These are phyloP conservation scores for Hemibagrus guttatus DNA, from an alignment of 2,797 vertebrate species.

Conservation along the genomic window DNA sequence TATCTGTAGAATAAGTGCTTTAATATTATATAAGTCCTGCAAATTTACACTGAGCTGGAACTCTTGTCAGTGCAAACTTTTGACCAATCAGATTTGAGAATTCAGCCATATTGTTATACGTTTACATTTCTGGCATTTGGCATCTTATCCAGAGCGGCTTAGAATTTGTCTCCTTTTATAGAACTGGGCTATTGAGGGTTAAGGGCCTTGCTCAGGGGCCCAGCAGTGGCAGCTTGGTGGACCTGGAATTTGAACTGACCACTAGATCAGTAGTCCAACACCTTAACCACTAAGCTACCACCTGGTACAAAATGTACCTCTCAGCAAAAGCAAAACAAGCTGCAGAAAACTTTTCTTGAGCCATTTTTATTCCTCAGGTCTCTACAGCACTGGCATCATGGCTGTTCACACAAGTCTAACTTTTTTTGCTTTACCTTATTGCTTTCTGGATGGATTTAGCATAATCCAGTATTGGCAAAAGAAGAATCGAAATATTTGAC, in stretches of 20 bases:
- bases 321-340: neutral
- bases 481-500: neutral
- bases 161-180: too few relatives aligned
- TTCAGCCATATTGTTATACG: neutral
- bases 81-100: neutral
- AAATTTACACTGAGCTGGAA: neutral
- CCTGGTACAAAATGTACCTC: neutral
- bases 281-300: too few relatives aligned
- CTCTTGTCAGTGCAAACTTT: neutral
- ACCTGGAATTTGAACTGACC: too few relatives aligned
- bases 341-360: neutral
- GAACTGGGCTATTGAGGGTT: too few relatives aligned
- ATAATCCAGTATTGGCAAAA: neutral
- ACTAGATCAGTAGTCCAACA: too few relatives aligned
- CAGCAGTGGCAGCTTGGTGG: too few relatives aligned
- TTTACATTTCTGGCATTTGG: too few relatives aligned
- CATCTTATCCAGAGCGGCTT: too few relatives aligned
- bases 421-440: neutral
- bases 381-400: neutral
- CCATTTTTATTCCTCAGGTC: neutral
- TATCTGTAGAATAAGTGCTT: neutral
- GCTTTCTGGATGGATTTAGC: neutral
- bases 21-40: neutral
- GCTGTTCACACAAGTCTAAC: neutral
- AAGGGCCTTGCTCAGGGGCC: too few relatives aligned